Conservation (phyloP, 2,113 vertebrate genomes). For the Cichladusa arquata region DNA sequence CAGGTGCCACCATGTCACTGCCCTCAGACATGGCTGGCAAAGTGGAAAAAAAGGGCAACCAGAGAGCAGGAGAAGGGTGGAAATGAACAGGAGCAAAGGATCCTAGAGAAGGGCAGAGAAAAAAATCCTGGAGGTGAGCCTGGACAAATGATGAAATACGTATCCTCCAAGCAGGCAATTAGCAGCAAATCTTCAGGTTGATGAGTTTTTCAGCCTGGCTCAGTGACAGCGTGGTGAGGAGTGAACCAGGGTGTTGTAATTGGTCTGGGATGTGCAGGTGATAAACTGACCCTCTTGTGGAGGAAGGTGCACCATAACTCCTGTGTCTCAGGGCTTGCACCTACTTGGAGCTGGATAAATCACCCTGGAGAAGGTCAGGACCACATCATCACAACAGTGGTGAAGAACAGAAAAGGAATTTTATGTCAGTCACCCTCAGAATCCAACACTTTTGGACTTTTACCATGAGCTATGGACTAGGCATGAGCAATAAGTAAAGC, state of each 20-base stretch:
- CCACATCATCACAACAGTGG: not conserved
- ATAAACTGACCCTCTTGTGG: not conserved
- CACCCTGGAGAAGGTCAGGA: not conserved
- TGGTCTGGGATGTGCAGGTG: not conserved
- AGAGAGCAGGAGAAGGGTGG: not conserved
- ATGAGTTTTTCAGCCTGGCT: not conserved
- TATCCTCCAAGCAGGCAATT: not conserved
- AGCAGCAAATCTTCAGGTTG: not conserved
- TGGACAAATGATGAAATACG: not conserved
- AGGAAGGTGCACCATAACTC: not conserved
- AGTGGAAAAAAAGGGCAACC: not conserved
- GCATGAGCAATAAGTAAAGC: not conserved
- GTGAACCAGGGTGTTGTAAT: not conserved
- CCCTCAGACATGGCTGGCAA: not conserved
- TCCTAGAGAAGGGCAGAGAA: not conserved
- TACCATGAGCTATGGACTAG: not conserved
- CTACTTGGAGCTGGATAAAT: not conserved
- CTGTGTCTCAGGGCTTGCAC: not conserved
- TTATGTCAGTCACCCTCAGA: not conserved
- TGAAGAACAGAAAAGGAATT: not conserved
- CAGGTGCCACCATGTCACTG: not conserved
- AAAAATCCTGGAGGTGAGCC: not conserved
- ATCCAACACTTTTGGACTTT: not conserved
- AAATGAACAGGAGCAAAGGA: not conserved
- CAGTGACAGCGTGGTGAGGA: rapidly evolving